phyloP scores from a whole-genome alignment of 2,113 vertebrate species.

The Lanius collurio region DNA sequence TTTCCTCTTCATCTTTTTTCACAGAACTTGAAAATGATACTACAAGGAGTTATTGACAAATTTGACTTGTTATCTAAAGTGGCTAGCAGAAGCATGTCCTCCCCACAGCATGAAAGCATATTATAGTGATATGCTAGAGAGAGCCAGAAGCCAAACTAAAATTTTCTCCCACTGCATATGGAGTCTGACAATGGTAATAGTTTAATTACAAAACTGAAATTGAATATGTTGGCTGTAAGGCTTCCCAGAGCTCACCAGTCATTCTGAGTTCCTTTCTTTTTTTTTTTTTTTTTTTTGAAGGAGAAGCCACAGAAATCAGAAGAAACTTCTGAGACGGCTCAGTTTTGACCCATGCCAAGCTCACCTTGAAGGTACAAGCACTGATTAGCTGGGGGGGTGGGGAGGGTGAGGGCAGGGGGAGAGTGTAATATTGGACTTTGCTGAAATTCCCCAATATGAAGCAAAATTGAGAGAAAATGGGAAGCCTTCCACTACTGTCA shows the following conservation, averaged over 20 bases:
- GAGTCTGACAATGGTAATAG: neutral
- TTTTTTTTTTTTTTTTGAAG: neutral
- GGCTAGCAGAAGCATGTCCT: neutral
- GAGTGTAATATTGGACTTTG: neutral
- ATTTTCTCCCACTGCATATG: neutral
- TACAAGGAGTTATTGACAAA: neutral
- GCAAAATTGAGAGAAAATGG: neutral
- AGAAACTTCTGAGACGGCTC: neutral
- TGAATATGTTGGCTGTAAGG: neutral
- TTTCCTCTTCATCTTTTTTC: neutral
- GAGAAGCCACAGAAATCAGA: neutral
- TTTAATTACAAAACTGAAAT: slow-evolving; percentile 22
- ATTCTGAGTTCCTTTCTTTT: neutral
- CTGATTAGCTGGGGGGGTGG: neutral
- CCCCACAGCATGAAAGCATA: neutral
- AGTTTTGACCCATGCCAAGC: neutral
- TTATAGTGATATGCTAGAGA: neutral
- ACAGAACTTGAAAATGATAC: neutral
- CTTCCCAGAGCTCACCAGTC: neutral
- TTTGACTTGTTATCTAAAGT: neutral
- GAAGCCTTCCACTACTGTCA: neutral
- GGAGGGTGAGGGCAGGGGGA: neutral
- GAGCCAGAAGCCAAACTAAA: neutral
- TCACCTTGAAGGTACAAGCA: neutral
- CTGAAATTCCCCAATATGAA: neutral